phyloP scores from a whole-genome alignment of 2,113 vertebrate genomes.

The Eupsittula cactorum region DNA sequence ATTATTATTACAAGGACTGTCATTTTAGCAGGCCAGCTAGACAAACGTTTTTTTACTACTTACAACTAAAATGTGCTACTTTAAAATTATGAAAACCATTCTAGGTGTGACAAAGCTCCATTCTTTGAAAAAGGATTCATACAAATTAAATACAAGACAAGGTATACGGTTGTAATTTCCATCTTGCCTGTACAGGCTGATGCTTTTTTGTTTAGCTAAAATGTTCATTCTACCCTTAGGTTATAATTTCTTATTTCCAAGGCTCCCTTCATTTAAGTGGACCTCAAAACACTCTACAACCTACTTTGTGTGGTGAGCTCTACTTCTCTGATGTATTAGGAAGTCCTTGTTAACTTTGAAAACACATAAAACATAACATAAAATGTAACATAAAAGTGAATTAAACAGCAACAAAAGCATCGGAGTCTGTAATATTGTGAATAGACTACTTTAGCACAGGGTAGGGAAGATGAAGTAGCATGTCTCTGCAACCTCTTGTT shows the following conservation, averaged over 20 bases:
- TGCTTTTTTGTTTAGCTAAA: neutral
- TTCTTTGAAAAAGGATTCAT: neutral
- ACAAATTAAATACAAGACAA: rapidly evolving
- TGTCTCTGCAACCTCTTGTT: neutral
- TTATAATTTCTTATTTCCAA: neutral
- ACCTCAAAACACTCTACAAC: neutral
- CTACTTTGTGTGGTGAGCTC: neutral
- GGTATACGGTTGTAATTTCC: neutral
- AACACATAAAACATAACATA: neutral
- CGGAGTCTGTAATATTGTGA: neutral
- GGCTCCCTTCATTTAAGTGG: neutral
- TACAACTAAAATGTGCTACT: neutral
- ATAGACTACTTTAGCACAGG: neutral
- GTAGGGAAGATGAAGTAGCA: neutral
- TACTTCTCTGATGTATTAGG: neutral
- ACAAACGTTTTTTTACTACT: neutral
- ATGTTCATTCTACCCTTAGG: neutral
- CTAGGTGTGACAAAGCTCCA: neutral
- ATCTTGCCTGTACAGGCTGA: rapidly evolving
- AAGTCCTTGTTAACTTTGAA: neutral
- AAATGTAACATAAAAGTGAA: neutral
- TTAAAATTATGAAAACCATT: neutral
- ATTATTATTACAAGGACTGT: neutral
- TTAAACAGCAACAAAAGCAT: neutral
- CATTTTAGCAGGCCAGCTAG: neutral